Base-by-base conservation (phyloP, 2,888 invertebrate species). In the Caenorhabditis sinica region DNA sequence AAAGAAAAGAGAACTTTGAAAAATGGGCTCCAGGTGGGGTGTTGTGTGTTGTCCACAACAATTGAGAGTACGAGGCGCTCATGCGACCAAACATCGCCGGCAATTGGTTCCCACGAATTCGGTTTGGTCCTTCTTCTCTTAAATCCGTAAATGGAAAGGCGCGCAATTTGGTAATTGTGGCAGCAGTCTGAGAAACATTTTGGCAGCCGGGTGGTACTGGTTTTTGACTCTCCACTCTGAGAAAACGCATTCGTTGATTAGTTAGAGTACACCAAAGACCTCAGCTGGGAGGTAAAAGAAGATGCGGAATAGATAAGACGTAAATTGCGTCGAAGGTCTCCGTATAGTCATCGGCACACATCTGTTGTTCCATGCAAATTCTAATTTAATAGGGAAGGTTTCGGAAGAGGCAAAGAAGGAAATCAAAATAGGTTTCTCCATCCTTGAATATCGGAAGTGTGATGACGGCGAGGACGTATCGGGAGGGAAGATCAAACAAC, bases 321-420 rank as follows among this genome's bases (percentile, higher is more conserved):
- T 63, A 79, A 79, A 79, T 79, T 79, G 79, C 79, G 71, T 79
- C 71, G 79, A 79, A 79, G 79, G 79, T 72, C 77, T 79, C 71
- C 56, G 71, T 58, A 72, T 63, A 43, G 49, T 77, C 20, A 60
- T 28, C 20, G 58, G 33, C 40, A 58, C 63, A 30, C 69, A 63
- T 61, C 61, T 69, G 77, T 30, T 66, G 75, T 75, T 63, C 53
- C 63, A 40, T 36, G 9, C 43, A 61, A 68, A 23, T 66, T 20
- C 45, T 45, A 43, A 43, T 58, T 45, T 1, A 33, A 30, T 23
- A 45, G 51, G 49, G 25, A 43, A 58, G 30, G 56, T 66, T 56
- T 63, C 25, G 30, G 58, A 33, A 65, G 53, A 36, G 36, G 15
- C 17, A 8, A 33, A 6, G 43, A 51, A 40, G 23, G 45, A 69